Conservation (phyloP, 2,797 vertebrate genomes). For the Aphelocoma californica region DNA sequence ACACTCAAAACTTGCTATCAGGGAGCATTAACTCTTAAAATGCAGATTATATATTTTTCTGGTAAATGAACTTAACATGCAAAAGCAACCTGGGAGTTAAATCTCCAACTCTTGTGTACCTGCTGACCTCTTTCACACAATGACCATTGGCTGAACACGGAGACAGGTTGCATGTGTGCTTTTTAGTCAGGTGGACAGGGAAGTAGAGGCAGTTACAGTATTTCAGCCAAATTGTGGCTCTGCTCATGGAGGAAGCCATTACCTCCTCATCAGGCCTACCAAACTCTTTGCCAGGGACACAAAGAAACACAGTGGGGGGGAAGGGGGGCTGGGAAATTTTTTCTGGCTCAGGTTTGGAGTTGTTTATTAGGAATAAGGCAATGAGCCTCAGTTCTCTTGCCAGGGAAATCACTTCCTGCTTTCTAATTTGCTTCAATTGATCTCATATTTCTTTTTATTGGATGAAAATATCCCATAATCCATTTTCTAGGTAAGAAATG, state of each 20-base stretch:
- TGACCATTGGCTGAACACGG: rapidly evolving
- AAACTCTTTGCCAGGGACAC: neutral
- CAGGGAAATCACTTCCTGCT: neutral
- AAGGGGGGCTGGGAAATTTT: neutral
- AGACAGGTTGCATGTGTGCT: rapidly evolving
- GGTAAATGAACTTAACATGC: neutral
- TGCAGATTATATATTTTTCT: neutral
- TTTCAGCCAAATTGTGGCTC: neutral
- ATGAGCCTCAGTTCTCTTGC: neutral
- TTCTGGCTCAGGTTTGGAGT: neutral
- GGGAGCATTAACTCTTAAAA: neutral
- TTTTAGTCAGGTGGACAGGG: neutral
- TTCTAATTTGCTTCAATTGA: neutral
- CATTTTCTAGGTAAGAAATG: neutral
- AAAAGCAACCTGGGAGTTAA: neutral
- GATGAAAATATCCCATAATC: neutral
- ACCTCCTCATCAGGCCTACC: neutral
- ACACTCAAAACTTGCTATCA: neutral
- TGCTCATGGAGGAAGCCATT: neutral
- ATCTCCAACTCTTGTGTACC: neutral
- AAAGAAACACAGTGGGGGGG: neutral
- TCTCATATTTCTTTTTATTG: neutral
- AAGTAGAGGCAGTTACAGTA: neutral
- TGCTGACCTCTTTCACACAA: neutral
- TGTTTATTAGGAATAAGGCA: neutral